phyloP scores from a whole-genome alignment of 2,888 invertebrate genomes.

The Fragum whitleyi region DNA sequence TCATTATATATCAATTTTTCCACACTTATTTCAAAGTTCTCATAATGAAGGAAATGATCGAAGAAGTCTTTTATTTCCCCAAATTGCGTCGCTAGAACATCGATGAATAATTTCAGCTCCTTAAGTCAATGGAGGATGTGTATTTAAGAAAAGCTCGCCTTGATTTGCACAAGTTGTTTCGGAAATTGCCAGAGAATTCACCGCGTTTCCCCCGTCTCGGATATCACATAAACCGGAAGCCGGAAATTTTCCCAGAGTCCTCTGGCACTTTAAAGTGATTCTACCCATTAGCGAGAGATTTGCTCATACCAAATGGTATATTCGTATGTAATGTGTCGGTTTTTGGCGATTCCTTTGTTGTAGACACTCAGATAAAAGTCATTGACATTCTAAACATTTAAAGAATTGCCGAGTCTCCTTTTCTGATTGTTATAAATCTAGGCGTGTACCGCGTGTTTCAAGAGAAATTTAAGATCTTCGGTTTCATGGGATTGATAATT shows the following conservation, averaged over 20 bases:
- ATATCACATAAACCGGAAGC: conserved; percentile 56
- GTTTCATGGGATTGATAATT: too few relatives aligned
- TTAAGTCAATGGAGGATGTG: conserved; percentile 25
- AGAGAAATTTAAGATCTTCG: too few relatives aligned
- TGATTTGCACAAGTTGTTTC: conserved; percentile 64
- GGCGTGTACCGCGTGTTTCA: too few relatives aligned
- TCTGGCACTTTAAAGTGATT: conserved; percentile 64
- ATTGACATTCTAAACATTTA: too few relatives aligned
- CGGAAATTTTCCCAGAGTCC: conserved; percentile 57
- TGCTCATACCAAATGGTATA: neutral
- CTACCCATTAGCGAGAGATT: conserved; percentile 45
- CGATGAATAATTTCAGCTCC: conserved; percentile 23
- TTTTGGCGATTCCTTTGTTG: too few relatives aligned
- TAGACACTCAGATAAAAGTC: too few relatives aligned
- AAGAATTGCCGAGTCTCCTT: too few relatives aligned
- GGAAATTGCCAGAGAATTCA: conserved; percentile 66
- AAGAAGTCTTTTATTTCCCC: neutral
- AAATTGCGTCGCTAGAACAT: conserved; percentile 6
- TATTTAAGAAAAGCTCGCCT: conserved; percentile 57
- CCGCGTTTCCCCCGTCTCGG: conserved; percentile 45
- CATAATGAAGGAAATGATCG: neutral
- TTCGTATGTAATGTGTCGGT: too few relatives aligned
- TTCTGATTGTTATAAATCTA: too few relatives aligned
- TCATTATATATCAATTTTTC: too few relatives aligned
- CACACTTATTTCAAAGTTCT: too few relatives aligned